Conservation (phyloP, 2,113 vertebrate species). For the Salvator merianae region DNA sequence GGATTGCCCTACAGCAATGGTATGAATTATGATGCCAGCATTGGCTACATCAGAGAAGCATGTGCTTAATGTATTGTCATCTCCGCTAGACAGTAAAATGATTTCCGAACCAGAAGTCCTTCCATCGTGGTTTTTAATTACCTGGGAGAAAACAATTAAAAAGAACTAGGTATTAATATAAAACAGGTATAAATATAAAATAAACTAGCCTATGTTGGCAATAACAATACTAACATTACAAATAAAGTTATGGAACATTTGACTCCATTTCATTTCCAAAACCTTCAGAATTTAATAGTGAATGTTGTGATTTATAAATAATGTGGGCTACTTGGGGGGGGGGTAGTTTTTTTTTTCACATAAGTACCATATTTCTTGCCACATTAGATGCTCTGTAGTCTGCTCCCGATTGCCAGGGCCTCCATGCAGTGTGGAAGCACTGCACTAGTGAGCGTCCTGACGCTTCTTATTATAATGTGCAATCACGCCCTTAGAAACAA, state of each 20-base stretch:
- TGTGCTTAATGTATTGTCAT: conserved; percentile 21
- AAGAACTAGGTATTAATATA: not conserved
- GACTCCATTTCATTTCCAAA: too few species aligned
- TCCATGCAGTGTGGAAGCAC: too few species aligned
- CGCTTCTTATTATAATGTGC: too few species aligned
- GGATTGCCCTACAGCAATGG: conserved; percentile 64
- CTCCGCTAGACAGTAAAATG: conserved; percentile 68
- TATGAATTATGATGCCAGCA: conserved; percentile 68
- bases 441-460: too few species aligned
- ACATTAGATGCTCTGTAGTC: too few species aligned
- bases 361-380: too few species aligned
- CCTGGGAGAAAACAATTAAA: conserved; percentile 50
- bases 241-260: not conserved
- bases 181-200: not conserved
- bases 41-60: conserved; percentile 49
- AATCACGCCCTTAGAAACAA: too few species aligned
- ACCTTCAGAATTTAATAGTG: not conserved
- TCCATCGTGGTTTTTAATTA: conserved; percentile 53
- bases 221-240: not conserved
- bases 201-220: not conserved
- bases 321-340: not conserved
- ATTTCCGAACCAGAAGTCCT: conserved; percentile 65
- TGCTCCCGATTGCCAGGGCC: too few species aligned
- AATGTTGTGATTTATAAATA: not conserved
- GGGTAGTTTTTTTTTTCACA: not conserved